Conservation (phyloP, 2,888 invertebrate species). For the Scaeva pyrastri region DNA sequence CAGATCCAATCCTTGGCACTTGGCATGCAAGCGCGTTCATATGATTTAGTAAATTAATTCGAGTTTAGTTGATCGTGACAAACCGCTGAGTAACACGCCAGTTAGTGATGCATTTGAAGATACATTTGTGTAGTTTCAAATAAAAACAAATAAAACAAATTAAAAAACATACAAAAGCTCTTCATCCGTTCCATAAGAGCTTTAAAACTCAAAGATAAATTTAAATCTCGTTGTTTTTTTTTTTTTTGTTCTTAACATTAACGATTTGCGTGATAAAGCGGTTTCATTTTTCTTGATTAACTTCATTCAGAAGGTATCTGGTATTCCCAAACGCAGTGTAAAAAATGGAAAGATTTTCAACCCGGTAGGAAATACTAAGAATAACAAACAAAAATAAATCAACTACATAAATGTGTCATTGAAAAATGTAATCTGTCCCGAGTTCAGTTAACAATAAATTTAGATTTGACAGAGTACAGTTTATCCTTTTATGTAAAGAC, state of each 20-base stretch:
- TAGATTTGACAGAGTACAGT: too few species aligned
- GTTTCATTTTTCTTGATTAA: background rate
- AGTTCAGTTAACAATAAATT: background rate
- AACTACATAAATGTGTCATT: slow-evolving; percentile 11
- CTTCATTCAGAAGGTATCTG: slow-evolving; percentile 38
- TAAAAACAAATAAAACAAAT: background rate
- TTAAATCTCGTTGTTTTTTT: background rate
- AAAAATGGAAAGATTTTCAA: background rate
- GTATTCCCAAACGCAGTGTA: slow-evolving; percentile 34
- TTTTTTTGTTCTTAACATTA: background rate
- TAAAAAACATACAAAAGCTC: background rate
- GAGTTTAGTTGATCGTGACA: slow-evolving; percentile 58
- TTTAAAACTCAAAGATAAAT: slow-evolving; percentile 9
- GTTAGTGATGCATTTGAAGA: slow-evolving; percentile 11
- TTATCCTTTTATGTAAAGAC: too few species aligned
- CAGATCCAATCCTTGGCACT: background rate
- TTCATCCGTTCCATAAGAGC: background rate
- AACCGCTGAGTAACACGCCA: slow-evolving; percentile 40
- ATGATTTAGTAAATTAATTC: slow-evolving; percentile 20
- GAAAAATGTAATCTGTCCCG: background rate
- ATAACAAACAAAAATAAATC: background rate
- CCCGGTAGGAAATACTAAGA: slow-evolving; percentile 26
- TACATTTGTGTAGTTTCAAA: background rate
- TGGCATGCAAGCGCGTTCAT: background rate
- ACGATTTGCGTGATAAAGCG: too few species aligned